Percentiles rank a stretch among this genome's conserved stretches.
phyloP scores from a whole-genome alignment of 2,888 invertebrate species.

The Cryptocephalus primarius region DNA sequence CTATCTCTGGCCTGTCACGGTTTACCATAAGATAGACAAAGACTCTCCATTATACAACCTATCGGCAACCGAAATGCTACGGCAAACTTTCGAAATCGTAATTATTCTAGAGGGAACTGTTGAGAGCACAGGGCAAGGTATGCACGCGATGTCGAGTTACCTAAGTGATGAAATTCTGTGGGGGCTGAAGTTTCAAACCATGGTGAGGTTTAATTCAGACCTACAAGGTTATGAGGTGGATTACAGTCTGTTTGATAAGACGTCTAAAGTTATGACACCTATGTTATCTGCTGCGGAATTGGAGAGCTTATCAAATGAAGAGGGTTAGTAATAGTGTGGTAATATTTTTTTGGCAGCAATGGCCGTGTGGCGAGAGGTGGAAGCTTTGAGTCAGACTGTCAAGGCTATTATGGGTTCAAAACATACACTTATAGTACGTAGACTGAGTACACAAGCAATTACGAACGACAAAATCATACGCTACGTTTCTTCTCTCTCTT shows the following conservation, averaged over 20 bases:
- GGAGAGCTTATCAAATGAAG: background rate
- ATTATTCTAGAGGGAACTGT: slow-evolving; percentile 82
- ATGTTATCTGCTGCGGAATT: slow-evolving; percentile 66
- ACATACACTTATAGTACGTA: too few relatives aligned
- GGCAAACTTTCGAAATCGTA: slow-evolving; percentile 68
- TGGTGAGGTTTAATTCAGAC: slow-evolving; percentile 63
- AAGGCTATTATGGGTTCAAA: too few relatives aligned
- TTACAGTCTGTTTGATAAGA: slow-evolving; percentile 78
- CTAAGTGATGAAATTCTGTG: slow-evolving; percentile 71
- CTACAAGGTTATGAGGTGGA: slow-evolving; percentile 71
- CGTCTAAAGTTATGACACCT: slow-evolving; percentile 75
- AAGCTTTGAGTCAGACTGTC: too few relatives aligned
- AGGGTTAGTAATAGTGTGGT: too few relatives aligned
- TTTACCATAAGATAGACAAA: slow-evolving; percentile 80
- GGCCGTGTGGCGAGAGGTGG: too few relatives aligned
- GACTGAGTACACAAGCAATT: too few relatives aligned
- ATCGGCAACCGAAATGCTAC: slow-evolving; percentile 76
- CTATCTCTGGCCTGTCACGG: slow-evolving; percentile 91
- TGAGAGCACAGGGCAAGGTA: slow-evolving; percentile 70
- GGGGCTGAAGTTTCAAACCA: slow-evolving; percentile 76
- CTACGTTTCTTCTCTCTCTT: too few relatives aligned
- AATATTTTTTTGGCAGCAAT: too few relatives aligned
- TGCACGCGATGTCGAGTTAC: slow-evolving; percentile 67
- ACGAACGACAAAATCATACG: too few relatives aligned
- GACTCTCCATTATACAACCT: slow-evolving; percentile 79